These are phyloP conservation scores for Rhimphoctona megacephalus DNA, from an alignment of 2,888 invertebrate genomes.

Conservation along the genomic window DNA sequence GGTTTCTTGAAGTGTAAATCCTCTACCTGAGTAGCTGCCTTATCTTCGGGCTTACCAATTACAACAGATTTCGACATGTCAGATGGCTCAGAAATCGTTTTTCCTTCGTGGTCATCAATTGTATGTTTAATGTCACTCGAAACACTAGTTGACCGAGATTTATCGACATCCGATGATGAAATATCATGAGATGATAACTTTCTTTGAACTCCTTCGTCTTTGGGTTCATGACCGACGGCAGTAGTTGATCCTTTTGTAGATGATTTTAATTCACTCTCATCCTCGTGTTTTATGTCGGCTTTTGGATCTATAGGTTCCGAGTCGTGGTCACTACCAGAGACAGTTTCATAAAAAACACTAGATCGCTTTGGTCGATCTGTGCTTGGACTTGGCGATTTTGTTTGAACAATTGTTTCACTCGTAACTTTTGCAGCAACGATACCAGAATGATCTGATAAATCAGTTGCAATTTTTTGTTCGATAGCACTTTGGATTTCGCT, in stretches of 20 bases:
- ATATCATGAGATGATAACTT: not conserved
- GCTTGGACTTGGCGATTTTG: constrained; percentile 48
- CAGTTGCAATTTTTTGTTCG: constrained; percentile 1
- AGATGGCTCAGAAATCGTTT: constrained; percentile 2
- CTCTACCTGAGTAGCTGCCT: constrained; percentile 8
- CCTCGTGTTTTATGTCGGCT: not conserved
- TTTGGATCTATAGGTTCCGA: too few relatives aligned
- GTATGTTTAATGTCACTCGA: constrained; percentile 31
- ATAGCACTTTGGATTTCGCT: constrained; percentile 25
- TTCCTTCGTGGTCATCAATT: constrained; percentile 12
- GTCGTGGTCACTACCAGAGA: too few relatives aligned
- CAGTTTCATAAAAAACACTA: too few relatives aligned
- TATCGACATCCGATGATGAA: constrained; percentile 16
- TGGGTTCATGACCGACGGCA: not conserved
- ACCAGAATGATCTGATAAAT: constrained; percentile 8
- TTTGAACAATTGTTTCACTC: constrained; percentile 6
- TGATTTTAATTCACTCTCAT: constrained; percentile 6
- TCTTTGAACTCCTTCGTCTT: not conserved
- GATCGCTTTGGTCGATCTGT: not conserved
- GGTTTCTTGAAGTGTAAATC: not conserved
- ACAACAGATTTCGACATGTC: constrained; percentile 17
- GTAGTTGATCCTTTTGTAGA: not conserved
- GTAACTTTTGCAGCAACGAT: constrained; percentile 14
- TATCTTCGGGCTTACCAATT: not conserved
- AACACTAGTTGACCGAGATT: constrained; percentile 42